phyloP scores from a whole-genome alignment of 2,113 vertebrate species.

The Neomonachus schauinslandi region DNA sequence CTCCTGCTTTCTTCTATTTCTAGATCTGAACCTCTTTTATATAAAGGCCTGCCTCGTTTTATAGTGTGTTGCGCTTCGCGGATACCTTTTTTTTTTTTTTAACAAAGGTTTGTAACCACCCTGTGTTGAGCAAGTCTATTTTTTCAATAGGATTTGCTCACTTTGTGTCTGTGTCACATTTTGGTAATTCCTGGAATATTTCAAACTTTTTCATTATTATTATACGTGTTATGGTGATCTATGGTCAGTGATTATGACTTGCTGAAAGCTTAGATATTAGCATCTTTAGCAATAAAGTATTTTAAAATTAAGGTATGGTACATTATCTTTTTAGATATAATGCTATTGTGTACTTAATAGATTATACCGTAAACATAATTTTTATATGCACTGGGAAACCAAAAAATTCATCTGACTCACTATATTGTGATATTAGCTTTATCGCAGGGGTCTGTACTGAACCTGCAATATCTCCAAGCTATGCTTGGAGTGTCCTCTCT shows the following conservation, averaged over 20 bases:
- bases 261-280: background rate
- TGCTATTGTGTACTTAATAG: background rate
- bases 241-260: background rate
- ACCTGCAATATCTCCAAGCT: background rate
- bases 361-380: background rate
- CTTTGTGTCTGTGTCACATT: background rate
- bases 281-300: background rate
- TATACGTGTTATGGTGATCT: background rate
- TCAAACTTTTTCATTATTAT: background rate
- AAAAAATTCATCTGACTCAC: background rate
- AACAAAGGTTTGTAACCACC: background rate
- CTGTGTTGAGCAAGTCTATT: background rate
- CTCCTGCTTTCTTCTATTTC: conserved; percentile 1
- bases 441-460: background rate
- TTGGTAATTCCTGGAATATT: background rate
- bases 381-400: background rate
- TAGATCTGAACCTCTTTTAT: background rate
- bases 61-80: background rate
- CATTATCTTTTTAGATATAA: background rate
- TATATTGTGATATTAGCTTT: background rate
- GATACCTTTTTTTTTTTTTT: background rate
- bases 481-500: background rate
- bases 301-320: background rate
- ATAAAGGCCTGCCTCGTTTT: background rate
- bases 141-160: background rate